Evolutionary conservation across 2,797 vertebrate species (phyloP).

Genomic region (Adrianichthys oophorus): DNA sequence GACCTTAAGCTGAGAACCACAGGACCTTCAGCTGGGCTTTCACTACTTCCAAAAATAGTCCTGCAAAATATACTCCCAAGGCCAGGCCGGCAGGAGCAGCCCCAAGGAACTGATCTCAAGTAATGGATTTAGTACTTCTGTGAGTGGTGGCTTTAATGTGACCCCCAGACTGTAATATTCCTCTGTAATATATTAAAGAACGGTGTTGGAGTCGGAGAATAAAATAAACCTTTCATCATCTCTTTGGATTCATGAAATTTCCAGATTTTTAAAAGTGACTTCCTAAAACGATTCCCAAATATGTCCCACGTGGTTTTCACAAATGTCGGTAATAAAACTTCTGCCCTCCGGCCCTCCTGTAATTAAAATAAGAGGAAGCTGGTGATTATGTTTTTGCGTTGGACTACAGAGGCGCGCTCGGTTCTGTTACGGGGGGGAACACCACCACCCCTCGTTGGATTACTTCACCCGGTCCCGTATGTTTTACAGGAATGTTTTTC

Average conservation of each 20-base stretch:
- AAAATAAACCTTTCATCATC: not conserved
- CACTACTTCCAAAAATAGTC: slow-evolving; percentile 72
- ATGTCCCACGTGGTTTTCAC: slow-evolving; percentile 28
- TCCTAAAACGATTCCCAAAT: slow-evolving; percentile 16
- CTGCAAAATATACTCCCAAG: slow-evolving; percentile 52
- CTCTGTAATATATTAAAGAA: not conserved
- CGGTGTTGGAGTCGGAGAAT: not conserved
- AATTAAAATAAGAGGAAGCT: slow-evolving; percentile 53
- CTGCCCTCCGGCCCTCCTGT: slow-evolving; percentile 35
- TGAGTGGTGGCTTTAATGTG: slow-evolving; percentile 23
- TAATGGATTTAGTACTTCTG: slow-evolving; percentile 43
- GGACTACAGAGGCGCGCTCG: slow-evolving; percentile 44
- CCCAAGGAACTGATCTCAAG: slow-evolving; percentile 58
- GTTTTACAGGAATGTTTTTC: slow-evolving; percentile 68
- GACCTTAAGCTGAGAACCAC: slow-evolving; percentile 55
- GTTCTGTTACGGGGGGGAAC: slow-evolving; percentile 43
- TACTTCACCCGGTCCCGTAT: slow-evolving; percentile 44
- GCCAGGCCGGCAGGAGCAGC: slow-evolving; percentile 50
- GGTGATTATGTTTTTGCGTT: slow-evolving; percentile 69
- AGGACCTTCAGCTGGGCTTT: slow-evolving; percentile 65
- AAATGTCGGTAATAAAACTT: slow-evolving; percentile 57
- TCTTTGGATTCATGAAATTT: slow-evolving; percentile 4
- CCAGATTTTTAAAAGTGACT: slow-evolving; percentile 5
- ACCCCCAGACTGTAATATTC: slow-evolving; percentile 10
- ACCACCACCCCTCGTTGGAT: slow-evolving; percentile 51